Base-by-base conservation (phyloP, 2,797 vertebrate genomes). In the Poeciliopsis presidionis region DNA sequence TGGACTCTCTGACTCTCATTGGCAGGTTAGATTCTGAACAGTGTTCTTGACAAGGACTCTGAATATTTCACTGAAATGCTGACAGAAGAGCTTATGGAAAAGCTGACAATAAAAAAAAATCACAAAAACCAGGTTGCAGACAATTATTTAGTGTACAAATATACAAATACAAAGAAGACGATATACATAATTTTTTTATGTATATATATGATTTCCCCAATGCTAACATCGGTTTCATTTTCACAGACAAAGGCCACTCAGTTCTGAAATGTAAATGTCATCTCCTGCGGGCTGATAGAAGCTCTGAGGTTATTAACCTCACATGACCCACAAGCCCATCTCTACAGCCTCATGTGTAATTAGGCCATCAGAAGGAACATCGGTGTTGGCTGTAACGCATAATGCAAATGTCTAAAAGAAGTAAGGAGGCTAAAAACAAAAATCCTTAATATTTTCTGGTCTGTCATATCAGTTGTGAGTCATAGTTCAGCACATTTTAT, bases 291-390 rank as follows among this genome's bases (percentile, higher is more conserved):
- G 41, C 41, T 70, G 41, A 70, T 70, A 28, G 43, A 46, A 46
- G 25, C 67, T 70, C 41, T 70, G 41, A 70, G 41, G 41, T 28
- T 46, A 70, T 70, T 70, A 70, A 70, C 67, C 67, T 70, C 67
- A 16, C 5, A 70, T 28, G 67, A 70, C 41, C 67, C 41, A 45
- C 22, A 45, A 70, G 2, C 25, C 25, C 67, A 28, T 70, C 67
- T 28, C 67, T 14, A 46, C 41, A 45, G 67, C 25, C 67, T 70
- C 25, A 8, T 46, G 41, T 70, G 67, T 45, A 70, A 45, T 70
- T 46, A 70, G 43, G 67, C 12, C 25, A 46, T 45, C 16, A 70
- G 67, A 25, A 28, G 41, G 25, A 4, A 70, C 25, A n/a, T n/a
- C 7, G 2, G 22, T 45, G 41, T 16, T 45, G 63, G 39, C 67